Conservation (phyloP, 30 jellyfish, hydroid and myxozoan species). For the Rhopilema esculentum region DNA sequence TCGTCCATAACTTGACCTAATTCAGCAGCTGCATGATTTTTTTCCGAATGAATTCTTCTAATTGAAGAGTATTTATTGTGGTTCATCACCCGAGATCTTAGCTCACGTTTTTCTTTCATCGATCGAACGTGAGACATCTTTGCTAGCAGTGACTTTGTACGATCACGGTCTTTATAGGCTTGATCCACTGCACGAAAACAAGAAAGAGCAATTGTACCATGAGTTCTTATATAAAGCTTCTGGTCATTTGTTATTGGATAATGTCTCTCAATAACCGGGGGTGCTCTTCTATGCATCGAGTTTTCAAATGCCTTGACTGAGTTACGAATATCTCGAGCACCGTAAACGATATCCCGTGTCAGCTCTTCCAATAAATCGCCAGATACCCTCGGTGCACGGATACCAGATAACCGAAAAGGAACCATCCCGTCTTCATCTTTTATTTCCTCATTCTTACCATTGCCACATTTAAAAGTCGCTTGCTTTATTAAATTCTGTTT, state of each 20-base stretch:
- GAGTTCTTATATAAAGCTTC: conserved; percentile 74
- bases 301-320: conserved; percentile 50
- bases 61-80: conserved; percentile 6
- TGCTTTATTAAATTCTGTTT: background rate
- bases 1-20: conserved; percentile 16
- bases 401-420: conserved; percentile 57
- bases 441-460: background rate
- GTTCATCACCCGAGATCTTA: background rate
- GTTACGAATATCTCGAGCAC: conserved; percentile 80
- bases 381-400: conserved; percentile 52
- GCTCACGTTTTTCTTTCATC: conserved; percentile 45
- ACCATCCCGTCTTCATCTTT: conserved; percentile 30
- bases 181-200: conserved; percentile 85
- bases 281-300: conserved; percentile 20
- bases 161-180: conserved; percentile 87
- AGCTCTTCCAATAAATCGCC: conserved; percentile 70
- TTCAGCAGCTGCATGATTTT: background rate
- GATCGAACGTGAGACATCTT: conserved; percentile 35
- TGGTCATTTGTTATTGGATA: conserved; percentile 69
- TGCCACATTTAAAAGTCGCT: background rate
- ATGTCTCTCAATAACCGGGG: conserved; percentile 22
- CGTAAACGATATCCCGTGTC: conserved; percentile 48
- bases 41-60: background rate
- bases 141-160: conserved; percentile 38
- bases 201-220: conserved; percentile 79